Percentiles rank a stretch among this genome's conserved stretches.
phyloP scores from a whole-genome alignment of 2,888 invertebrate genomes.

The Clepsis dumicolana region DNA sequence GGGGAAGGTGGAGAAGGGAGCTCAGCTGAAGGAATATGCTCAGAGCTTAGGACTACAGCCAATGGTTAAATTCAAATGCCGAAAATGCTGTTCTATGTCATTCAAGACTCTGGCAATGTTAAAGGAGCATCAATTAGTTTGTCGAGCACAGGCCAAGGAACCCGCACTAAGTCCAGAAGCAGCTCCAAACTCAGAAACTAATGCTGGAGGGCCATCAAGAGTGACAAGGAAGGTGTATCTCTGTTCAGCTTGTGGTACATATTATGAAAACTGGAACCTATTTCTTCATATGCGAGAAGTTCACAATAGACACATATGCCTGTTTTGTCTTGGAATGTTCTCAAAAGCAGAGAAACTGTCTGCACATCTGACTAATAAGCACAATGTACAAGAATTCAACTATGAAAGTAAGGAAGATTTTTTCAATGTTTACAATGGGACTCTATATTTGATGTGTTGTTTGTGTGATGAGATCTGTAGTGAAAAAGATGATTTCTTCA shows the following conservation, averaged over 20 bases:
- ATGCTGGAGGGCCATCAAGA: conserved; percentile 80
- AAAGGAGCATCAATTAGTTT: conserved; percentile 89
- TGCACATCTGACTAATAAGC: conserved; percentile 91
- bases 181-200: conserved; percentile 68
- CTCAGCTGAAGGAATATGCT: conserved; percentile 87
- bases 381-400: conserved; percentile 90
- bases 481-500: conserved; percentile 91
- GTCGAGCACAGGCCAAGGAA: conserved; percentile 81
- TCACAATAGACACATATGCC: conserved; percentile 93
- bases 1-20: conserved; percentile 74
- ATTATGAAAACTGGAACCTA: conserved; percentile 95
- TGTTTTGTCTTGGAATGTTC: conserved; percentile 94
- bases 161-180: conserved; percentile 75
- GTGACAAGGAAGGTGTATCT: conserved; percentile 92
- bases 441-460: conserved; percentile 92
- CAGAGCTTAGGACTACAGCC: conserved; percentile 91
- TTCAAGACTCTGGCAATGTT: conserved; percentile 88
- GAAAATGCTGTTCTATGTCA: conserved; percentile 89
- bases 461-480: conserved; percentile 92
- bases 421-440: conserved; percentile 87
- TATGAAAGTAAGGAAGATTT: conserved; percentile 90
- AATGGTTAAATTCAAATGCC: conserved; percentile 90
- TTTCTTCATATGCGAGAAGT: conserved; percentile 94
- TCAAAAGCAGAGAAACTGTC: conserved; percentile 92
- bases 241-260: conserved; percentile 93